phyloP scores from a whole-genome alignment of 2,113 vertebrate species.

The Uropsilus gracilis region DNA sequence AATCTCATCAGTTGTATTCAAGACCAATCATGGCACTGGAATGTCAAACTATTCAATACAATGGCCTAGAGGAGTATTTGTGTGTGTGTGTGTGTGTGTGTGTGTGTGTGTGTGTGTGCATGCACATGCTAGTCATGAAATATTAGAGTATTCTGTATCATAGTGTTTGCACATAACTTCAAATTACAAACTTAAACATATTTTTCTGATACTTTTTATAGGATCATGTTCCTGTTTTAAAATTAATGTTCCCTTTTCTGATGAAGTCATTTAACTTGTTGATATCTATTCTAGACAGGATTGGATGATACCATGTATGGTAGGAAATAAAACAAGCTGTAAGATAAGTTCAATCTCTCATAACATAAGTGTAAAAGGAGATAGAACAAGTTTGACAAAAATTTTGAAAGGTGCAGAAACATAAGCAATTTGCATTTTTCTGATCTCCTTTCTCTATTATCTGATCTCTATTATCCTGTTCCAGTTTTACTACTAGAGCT shows the following conservation, averaged over 20 bases:
- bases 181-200: not conserved
- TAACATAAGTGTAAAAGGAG: not conserved
- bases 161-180: not conserved
- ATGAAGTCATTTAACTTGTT: not conserved
- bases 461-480: not conserved
- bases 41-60: not conserved
- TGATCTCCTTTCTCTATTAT: not conserved
- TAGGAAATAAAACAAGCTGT: constrained; percentile 2
- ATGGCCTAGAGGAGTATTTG: not conserved
- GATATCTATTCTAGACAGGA: not conserved
- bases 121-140: not conserved
- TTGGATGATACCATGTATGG: not conserved
- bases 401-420: not conserved
- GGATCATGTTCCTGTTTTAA: not conserved
- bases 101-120: not conserved
- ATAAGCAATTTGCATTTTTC: not conserved
- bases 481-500: too few species aligned
- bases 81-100: not conserved
- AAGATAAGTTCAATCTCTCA: not conserved
- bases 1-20: not conserved
- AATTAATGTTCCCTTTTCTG: not conserved
- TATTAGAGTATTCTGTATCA: too few species aligned
- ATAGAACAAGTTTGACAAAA: not conserved
- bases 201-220: not conserved
- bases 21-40: not conserved